phyloP scores from a whole-genome alignment of 2,888 invertebrate species.

The Crocallis elinguaria region DNA sequence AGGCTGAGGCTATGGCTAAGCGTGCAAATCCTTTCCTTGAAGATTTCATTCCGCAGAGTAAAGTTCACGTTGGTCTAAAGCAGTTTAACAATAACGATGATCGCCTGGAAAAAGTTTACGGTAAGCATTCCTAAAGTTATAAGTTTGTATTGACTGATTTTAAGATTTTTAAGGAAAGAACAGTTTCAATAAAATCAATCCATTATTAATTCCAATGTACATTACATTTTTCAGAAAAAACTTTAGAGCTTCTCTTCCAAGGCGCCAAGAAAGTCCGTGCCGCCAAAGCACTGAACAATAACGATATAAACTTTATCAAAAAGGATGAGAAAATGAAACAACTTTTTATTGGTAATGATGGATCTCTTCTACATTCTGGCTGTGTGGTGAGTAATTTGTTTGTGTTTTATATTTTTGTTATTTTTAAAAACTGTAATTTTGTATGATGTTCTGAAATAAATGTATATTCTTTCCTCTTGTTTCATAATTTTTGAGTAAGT shows the following conservation, averaged over 20 bases:
- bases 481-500: too few relatives aligned
- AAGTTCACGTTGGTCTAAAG: constrained; percentile 71
- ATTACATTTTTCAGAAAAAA: constrained; percentile 62
- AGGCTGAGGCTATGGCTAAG: constrained; percentile 61
- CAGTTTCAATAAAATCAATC: too few relatives aligned
- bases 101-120: constrained; percentile 72
- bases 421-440: too few relatives aligned
- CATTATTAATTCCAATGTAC: not conserved
- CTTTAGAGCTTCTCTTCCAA: constrained; percentile 63
- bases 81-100: constrained; percentile 76
- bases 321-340: constrained; percentile 71
- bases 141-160: too few relatives aligned
- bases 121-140: constrained; percentile 42
- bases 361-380: constrained; percentile 60
- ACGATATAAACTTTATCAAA: constrained; percentile 37
- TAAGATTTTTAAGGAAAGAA: too few relatives aligned
- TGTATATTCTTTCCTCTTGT: too few relatives aligned
- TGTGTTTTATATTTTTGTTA: constrained; percentile 9
- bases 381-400: constrained; percentile 50
- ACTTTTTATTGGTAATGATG: constrained; percentile 68
- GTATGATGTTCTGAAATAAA: too few relatives aligned
- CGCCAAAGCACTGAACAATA: constrained; percentile 31
- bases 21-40: constrained; percentile 72
- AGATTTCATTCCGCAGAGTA: constrained; percentile 74
- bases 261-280: constrained; percentile 63